Evolutionary conservation across 2,888 invertebrate species (phyloP).

Genomic region (Griposia aprilina): DNA sequence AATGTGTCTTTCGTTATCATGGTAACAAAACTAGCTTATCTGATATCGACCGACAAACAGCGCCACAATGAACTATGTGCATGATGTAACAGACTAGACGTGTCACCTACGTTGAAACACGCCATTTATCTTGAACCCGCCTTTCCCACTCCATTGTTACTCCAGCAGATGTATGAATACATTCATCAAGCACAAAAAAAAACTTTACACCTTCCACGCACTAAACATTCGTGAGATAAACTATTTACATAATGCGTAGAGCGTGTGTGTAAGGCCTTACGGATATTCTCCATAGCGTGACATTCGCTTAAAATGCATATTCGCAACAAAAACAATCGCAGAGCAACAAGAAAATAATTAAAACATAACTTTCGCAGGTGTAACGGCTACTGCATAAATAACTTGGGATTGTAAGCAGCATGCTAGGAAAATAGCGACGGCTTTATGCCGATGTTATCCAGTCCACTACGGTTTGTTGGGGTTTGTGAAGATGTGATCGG

Average conservation of each 20-base stretch:
- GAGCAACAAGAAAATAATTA: slow-evolving; percentile 75
- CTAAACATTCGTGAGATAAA: slow-evolving; percentile 45
- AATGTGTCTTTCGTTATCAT: slow-evolving; percentile 26
- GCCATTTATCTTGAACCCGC: slow-evolving; percentile 13
- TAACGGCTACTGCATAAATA: slow-evolving; percentile 59
- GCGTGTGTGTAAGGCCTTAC: slow-evolving; percentile 9
- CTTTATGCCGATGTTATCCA: neutral
- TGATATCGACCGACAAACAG: slow-evolving; percentile 41
- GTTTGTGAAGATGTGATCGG: neutral
- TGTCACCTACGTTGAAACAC: slow-evolving; percentile 21
- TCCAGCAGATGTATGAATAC: slow-evolving; percentile 30
- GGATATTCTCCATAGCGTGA: slow-evolving; percentile 34
- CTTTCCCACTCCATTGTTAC: slow-evolving; percentile 48
- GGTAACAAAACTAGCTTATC: slow-evolving; percentile 31
- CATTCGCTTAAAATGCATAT: slow-evolving; percentile 70
- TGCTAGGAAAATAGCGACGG: slow-evolving; percentile 24
- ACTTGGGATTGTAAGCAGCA: slow-evolving; percentile 56
- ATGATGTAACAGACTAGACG: slow-evolving; percentile 31
- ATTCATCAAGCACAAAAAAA: slow-evolving; percentile 46
- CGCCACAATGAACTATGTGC: slow-evolving; percentile 4
- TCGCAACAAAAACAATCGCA: slow-evolving; percentile 78
- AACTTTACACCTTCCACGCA: slow-evolving; percentile 34
- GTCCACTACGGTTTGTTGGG: slow-evolving; percentile 47
- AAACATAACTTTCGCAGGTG: slow-evolving; percentile 75
- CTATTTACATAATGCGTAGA: slow-evolving; percentile 24